phyloP scores from a whole-genome alignment of 2,797 vertebrate species.

The Ctenochaetus hawaiiensis region DNA sequence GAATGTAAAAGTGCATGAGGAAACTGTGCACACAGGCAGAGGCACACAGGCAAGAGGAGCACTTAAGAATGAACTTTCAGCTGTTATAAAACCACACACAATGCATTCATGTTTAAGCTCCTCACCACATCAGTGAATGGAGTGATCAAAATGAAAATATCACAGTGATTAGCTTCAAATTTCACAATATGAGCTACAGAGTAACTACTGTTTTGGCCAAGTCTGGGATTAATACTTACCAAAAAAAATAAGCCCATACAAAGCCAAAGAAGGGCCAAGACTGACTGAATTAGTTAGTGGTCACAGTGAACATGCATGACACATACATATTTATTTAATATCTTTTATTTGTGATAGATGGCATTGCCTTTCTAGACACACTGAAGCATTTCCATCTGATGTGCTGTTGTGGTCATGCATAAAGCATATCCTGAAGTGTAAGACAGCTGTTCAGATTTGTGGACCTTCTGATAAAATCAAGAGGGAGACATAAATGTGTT shows the following conservation, averaged over 20 bases:
- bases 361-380: too few species aligned
- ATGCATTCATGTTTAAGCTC: background rate
- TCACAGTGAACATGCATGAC: background rate
- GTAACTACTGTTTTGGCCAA: background rate
- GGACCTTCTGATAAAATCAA: constrained; percentile 13
- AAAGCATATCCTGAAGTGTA: too few species aligned
- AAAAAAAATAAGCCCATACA: background rate
- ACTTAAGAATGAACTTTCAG: constrained; percentile 19
- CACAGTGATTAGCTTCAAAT: background rate
- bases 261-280: background rate
- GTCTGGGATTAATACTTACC: background rate
- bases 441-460: background rate
- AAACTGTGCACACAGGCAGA: constrained; percentile 12
- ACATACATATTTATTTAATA: too few species aligned
- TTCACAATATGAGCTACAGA: background rate
- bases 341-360: too few species aligned
- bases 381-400: too few species aligned
- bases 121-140: background rate
- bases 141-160: background rate
- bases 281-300: too few species aligned
- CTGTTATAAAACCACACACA: constrained; percentile 1
- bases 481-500: background rate
- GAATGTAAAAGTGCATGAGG: constrained; percentile 22
- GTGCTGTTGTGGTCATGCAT: too few species aligned
- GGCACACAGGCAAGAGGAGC: constrained; percentile 3